Evolutionary conservation across 2,797 vertebrate genomes (phyloP).

Genomic region (Tolypeutes matacus): DNA sequence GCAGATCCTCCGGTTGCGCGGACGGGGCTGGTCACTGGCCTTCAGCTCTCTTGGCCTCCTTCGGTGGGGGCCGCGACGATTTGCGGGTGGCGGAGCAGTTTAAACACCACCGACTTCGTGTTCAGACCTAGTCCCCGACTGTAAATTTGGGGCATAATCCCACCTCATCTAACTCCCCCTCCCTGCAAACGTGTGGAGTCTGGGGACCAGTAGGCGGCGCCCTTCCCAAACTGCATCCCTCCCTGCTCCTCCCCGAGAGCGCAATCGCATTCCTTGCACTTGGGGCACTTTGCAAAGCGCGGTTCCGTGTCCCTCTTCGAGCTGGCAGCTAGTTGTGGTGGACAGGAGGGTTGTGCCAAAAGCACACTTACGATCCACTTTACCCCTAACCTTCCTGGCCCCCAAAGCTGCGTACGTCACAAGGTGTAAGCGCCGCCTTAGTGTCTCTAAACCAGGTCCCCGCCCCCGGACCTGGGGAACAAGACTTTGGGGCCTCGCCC

Average conservation of each 20-base stretch:
- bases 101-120: background rate
- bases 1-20: background rate
- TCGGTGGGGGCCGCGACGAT: background rate
- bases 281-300: constrained; percentile 31
- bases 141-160: background rate
- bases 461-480: background rate
- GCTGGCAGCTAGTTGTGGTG: background rate
- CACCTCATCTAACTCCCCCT: background rate
- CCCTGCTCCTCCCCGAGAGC: background rate
- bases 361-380: background rate
- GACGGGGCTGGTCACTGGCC: background rate
- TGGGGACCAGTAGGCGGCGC: constrained; percentile 81
- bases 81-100: background rate
- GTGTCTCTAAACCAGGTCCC: background rate
- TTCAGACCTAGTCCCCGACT: background rate
- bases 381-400: background rate
- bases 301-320: background rate
- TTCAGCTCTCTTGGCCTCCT: background rate
- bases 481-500: background rate
- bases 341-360: constrained; percentile 30
- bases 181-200: background rate
- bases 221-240: constrained; percentile 44
- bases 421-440: background rate
- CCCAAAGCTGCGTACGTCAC: background rate
- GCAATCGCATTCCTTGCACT: constrained; percentile 70